These are phyloP conservation scores for Sympetrum striolatum DNA, from an alignment of 2,888 invertebrate species.

Conservation along the genomic window DNA sequence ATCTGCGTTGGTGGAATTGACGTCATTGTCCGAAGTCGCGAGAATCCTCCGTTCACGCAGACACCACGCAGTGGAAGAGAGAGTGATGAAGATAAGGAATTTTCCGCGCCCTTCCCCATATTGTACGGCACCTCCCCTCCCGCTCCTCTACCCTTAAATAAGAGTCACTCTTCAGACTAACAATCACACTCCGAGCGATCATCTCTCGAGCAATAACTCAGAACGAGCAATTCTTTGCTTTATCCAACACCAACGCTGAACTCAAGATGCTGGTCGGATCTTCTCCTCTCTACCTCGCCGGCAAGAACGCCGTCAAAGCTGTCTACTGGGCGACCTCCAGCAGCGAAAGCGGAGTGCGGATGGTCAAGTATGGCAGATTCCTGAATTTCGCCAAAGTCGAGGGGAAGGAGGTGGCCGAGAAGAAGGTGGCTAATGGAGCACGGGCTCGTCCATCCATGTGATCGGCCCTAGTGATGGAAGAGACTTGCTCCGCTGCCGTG, in stretches of 20 bases:
- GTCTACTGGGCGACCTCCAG: constrained; percentile 19
- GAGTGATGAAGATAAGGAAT: background rate
- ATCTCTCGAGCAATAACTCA: background rate
- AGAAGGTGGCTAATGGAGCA: too few species aligned
- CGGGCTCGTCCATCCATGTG: background rate
- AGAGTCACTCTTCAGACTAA: background rate
- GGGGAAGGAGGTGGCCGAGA: background rate
- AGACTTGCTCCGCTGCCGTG: background rate
- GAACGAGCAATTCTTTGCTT: background rate
- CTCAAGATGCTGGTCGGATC: constrained; percentile 16
- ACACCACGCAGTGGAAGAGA: background rate
- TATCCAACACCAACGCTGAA: background rate
- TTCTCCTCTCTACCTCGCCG: constrained; percentile 9
- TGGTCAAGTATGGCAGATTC: constrained; percentile 16
- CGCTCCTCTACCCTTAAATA: background rate
- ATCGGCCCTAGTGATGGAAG: background rate
- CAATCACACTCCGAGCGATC: background rate
- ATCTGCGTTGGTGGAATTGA: background rate
- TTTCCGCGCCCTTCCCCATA: background rate
- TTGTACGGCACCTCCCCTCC: background rate
- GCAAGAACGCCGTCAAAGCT: constrained; percentile 28
- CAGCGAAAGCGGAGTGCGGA: background rate
- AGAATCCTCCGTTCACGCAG: background rate
- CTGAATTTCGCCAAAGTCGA: constrained; percentile 15
- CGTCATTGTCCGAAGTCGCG: background rate